These are phyloP conservation scores for Argyresthia goedartella DNA, from an alignment of 2,888 invertebrate species.

Conservation along the genomic window DNA sequence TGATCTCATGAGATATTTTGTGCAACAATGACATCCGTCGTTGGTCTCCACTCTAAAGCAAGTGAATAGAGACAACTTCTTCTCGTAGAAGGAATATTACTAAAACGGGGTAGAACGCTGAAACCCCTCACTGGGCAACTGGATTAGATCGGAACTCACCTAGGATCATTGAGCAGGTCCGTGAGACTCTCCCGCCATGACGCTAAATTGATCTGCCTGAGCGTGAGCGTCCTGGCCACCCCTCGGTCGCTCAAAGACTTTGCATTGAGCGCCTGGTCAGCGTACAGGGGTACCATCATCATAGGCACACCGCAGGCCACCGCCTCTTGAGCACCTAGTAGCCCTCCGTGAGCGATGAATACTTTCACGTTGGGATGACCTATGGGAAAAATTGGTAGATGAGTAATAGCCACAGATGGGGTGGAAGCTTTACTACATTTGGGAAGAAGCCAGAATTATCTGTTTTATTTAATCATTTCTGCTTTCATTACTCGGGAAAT, in stretches of 20 bases:
- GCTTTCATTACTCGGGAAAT: no score
- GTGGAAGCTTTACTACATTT: background rate
- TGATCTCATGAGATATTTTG: no score
- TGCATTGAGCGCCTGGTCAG: constrained; percentile 67
- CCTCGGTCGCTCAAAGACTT: constrained; percentile 61
- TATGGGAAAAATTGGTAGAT: constrained; percentile 16
- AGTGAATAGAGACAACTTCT: no score
- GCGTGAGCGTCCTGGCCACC: constrained; percentile 45
- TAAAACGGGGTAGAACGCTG: no score
- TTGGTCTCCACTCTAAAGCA: no score
- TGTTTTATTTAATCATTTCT: no score
- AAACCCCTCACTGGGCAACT: no score
- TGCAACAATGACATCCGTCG: no score
- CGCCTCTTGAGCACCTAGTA: constrained; percentile 72
- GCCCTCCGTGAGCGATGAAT: constrained; percentile 75
- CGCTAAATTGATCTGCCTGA: constrained; percentile 34
- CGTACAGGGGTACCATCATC: constrained; percentile 64
- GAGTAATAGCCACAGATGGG: background rate
- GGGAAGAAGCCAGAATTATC: no score
- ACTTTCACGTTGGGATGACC: constrained; percentile 67
- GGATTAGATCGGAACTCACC: constrained; percentile 31
- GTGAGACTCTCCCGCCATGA: constrained; percentile 43
- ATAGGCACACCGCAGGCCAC: constrained; percentile 68
- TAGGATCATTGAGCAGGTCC: constrained; percentile 46
- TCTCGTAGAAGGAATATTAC: no score